Base-by-base conservation (phyloP, 2,797 vertebrate genomes). In the Myotis myotis region DNA sequence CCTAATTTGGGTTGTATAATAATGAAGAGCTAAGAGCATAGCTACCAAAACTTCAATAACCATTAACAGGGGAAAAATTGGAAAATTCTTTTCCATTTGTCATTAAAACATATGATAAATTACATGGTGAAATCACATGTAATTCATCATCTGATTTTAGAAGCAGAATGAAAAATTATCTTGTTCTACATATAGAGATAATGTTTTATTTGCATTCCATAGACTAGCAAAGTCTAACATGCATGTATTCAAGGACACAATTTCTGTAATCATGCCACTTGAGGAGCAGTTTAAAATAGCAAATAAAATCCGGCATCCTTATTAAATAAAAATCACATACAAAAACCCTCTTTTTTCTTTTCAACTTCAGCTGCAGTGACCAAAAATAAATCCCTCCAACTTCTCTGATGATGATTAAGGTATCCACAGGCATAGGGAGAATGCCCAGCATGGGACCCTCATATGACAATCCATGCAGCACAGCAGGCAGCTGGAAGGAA, bases 361-460 rank as follows among this genome's bases (percentile, higher is more conserved):
- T 98, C 70, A 98, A 95, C 92, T 98, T 98, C 70, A 99, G 98
- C 70, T 98, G 98, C 87, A 98, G 97, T 92, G 98, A 99, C 98
- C 99, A 99, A 97, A 97, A 98, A 97, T 98, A 98, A 92, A 99
- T 97, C 25, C 96, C 70, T 16, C 99, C 98, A 0, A 99, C 98
- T 97, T 99, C 99, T 93, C 96, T 97, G 68, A 98, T 97, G 66
- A 98, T 98, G 68, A 99, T 92, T n/a, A 99, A 70, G 74, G 97
- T 98, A 89, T 98, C 98, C 6, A 99, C 98, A 8, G 96, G 96
- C 91, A 91, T 94, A 66, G 97, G 93, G 70, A 97, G 98, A 55
- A 99, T 96, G 85, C 96, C 95, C 66, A 98, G 81, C 53, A 98
- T 79, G 10, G 98, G 98, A 55, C 98, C 91, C 38, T 98, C 97